These are phyloP conservation scores for Stenolophus ochropezus DNA, from an alignment of 2,888 invertebrate species.

Conservation along the genomic window DNA sequence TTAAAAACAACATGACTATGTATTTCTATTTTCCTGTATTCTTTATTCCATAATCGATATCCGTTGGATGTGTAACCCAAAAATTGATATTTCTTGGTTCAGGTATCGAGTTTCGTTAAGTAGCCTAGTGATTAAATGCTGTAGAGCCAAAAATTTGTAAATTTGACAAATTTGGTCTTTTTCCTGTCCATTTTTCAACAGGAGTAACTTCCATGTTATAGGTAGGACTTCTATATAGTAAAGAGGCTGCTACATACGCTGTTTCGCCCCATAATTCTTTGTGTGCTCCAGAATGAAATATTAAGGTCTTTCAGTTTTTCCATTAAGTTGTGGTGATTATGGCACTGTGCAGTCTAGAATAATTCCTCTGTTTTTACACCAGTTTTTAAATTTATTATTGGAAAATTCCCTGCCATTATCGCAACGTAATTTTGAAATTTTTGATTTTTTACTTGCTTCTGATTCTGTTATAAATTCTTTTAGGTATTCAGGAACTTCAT, in stretches of 20 bases:
- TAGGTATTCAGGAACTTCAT: too few relatives aligned
- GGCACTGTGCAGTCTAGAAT: constrained; percentile 57
- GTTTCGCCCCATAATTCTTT: too few relatives aligned
- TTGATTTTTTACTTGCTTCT: constrained; percentile 32
- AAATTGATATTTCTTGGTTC: constrained; percentile 65
- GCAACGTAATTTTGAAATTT: constrained; percentile 32
- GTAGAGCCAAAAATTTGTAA: constrained; percentile 66
- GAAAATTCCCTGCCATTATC: constrained; percentile 48
- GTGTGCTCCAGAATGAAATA: constrained; percentile 64
- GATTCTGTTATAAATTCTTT: too few relatives aligned
- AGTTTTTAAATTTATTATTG: not conserved
- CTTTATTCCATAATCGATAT: constrained; percentile 63
- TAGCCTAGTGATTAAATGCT: constrained; percentile 64
- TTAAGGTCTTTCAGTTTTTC: constrained; percentile 61
- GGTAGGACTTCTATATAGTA: constrained; percentile 66
- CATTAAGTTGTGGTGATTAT: constrained; percentile 61
- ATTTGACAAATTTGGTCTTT: constrained; percentile 65
- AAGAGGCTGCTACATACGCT: constrained; percentile 63
- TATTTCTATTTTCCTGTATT: constrained; percentile 58
- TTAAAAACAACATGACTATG: not conserved
- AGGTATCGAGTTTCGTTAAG: constrained; percentile 65
- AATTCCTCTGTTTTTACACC: not conserved
- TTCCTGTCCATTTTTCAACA: constrained; percentile 65
- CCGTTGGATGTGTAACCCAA: constrained; percentile 63
- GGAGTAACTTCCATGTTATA: constrained; percentile 64